phyloP scores from a whole-genome alignment of 2,113 vertebrate species.

The rabbit (Oryctolagus cuniculus) region mOryCun1.1 NC_091443.1:1059501-1060000 shows the following conservation, averaged over 20 bases:
- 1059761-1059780: no score
- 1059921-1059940: neutral
- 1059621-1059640: conserved; percentile 73
- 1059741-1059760: neutral
- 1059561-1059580: conserved; percentile 80
- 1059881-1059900: no score
- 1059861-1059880: no score
- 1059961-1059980: neutral
- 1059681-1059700: conserved; percentile 33
- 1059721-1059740: conserved; percentile 49
- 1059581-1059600: conserved; percentile 81
- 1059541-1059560: conserved; percentile 85
- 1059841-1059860: no score
- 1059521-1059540: conserved; percentile 72
- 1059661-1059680: conserved; percentile 56
- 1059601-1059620: conserved; percentile 74
- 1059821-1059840: no score
- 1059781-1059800: no score
- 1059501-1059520: conserved; percentile 68
- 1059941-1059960: conserved; percentile 32
- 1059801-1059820: no score
- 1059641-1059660: conserved; percentile 53
- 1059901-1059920: no score
- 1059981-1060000: neutral
- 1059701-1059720: conserved; percentile 33